Base-by-base conservation (phyloP, 1,140 invertebrate genomes). In the Calephelis virginiensis region DNA sequence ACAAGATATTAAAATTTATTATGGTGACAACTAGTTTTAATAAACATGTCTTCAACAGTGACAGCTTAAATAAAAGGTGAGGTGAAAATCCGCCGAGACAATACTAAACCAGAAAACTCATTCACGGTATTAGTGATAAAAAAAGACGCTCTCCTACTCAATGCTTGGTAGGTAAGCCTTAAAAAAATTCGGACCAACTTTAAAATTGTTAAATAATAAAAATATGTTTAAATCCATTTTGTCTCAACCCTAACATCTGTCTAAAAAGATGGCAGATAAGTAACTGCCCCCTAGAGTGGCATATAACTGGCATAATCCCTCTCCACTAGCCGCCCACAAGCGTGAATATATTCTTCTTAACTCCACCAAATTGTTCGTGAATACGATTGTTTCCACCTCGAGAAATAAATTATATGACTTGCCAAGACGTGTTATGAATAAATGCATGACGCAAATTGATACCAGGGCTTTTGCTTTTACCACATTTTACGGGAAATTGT, bases 371-470 rank as follows among this genome's bases (percentile, higher is more conserved):
- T 88, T 85, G 84, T 82, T 81, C 78, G 82, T 75, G 82, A 85
- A 88, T 89, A 85, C 81, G 77, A 86, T 90, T 86, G 83, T 86
- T 84, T 80, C 82, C 75, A 75, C 69, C 28, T 81, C 81, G 78
- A 84, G 78, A 89, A 86, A 91, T 91, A 89, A 89, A 89, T 91
- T 91, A 87, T 88, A 86, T 85, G 85, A 89, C 83, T 81, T 81
- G 77, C 72, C 74, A 69, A 72, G 76, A 75, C 70, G 76, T 69
- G 73, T 63, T 73, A 89, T 90, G 88, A 90, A 90, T 90, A 83
- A 71, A 89, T 90, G 80, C 74, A 90, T 90, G 88, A 88, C 76
- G 64, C 78, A 88, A 90, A 90, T 90, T 90, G 88, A 90, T 90
- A 90, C 86, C 86, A 86, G 72, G 67, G 77, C 72, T 69, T 81